These are phyloP conservation scores for Zaprionus nigranus DNA, from an alignment of 1,140 invertebrate species.

Conservation along the genomic window DNA sequence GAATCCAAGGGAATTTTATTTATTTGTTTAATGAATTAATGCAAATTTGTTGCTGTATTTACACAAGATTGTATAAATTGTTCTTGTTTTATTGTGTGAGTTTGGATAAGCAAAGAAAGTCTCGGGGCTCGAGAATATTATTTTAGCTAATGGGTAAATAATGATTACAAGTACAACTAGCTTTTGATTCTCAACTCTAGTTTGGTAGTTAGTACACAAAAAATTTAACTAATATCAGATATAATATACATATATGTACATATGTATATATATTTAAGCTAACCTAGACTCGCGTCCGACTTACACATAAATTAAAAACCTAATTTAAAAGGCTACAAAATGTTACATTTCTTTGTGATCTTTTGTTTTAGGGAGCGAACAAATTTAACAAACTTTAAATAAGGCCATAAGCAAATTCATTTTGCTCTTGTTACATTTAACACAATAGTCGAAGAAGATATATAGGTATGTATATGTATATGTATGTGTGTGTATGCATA, in stretches of 20 bases:
- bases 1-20: constrained; percentile 28
- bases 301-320: constrained; percentile 60
- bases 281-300: constrained; percentile 51
- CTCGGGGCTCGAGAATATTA: constrained; percentile 45
- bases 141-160: constrained; percentile 51
- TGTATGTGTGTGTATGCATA: constrained; percentile 18
- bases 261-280: constrained; percentile 53
- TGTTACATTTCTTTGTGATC: constrained; percentile 6
- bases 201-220: constrained; percentile 39
- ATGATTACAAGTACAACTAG: constrained; percentile 26
- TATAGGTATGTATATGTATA: constrained; percentile 19
- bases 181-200: constrained; percentile 59
- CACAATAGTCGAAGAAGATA: constrained; percentile 49
- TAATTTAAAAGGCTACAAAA: constrained; percentile 65
- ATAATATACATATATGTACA: constrained; percentile 2
- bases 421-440: constrained; percentile 52
- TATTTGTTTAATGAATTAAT: constrained; percentile 14
- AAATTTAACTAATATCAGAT: constrained; percentile 57
- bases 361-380: constrained; percentile 40
- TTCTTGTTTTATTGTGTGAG: constrained; percentile 4
- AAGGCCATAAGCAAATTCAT: constrained; percentile 58
- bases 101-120: constrained; percentile 46
- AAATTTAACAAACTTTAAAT: constrained; percentile 68
- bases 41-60: constrained; percentile 37
- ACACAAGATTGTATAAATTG: constrained; percentile 60